phyloP scores from a whole-genome alignment of 1,140 invertebrate species.

The Pogonomyrmex barbatus region DNA sequence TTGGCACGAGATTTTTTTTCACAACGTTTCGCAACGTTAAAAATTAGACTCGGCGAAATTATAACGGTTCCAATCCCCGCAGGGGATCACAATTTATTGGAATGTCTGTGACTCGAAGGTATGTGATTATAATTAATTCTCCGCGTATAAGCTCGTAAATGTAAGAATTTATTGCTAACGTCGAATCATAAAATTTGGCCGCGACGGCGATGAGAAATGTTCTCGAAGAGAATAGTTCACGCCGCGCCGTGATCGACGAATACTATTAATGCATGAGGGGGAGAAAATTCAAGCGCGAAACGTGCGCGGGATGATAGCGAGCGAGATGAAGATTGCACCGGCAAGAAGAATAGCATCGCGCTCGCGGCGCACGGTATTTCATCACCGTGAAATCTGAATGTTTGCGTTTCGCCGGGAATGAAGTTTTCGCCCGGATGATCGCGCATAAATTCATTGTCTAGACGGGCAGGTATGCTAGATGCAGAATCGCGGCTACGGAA shows the following conservation, averaged over 20 bases:
- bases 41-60: slow-evolving; percentile 15
- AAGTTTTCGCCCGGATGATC: slow-evolving; percentile 69
- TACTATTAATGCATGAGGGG: not conserved
- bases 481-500: slow-evolving; percentile 37
- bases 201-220: slow-evolving; percentile 30
- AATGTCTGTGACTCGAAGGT: not conserved
- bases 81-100: slow-evolving; percentile 13
- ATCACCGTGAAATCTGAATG: slow-evolving; percentile 37
- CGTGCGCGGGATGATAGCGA: not conserved
- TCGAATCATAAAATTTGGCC: slow-evolving; percentile 16
- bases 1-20: not conserved
- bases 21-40: not conserved
- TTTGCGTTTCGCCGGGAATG: slow-evolving; percentile 54
- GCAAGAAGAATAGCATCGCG: not conserved
- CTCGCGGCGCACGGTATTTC: slow-evolving; percentile 18
- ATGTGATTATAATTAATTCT: slow-evolving; percentile 36
- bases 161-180: slow-evolving; percentile 25
- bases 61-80: not conserved
- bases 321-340: slow-evolving; percentile 5
- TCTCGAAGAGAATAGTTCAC: slow-evolving; percentile 46
- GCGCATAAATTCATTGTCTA: slow-evolving; percentile 73
- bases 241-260: slow-evolving; percentile 10
- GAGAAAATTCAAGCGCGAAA: slow-evolving; percentile 44
- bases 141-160: not conserved
- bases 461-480: slow-evolving; percentile 27